phyloP scores from a whole-genome alignment of 2,113 vertebrate genomes.

The Carassius auratus region DNA sequence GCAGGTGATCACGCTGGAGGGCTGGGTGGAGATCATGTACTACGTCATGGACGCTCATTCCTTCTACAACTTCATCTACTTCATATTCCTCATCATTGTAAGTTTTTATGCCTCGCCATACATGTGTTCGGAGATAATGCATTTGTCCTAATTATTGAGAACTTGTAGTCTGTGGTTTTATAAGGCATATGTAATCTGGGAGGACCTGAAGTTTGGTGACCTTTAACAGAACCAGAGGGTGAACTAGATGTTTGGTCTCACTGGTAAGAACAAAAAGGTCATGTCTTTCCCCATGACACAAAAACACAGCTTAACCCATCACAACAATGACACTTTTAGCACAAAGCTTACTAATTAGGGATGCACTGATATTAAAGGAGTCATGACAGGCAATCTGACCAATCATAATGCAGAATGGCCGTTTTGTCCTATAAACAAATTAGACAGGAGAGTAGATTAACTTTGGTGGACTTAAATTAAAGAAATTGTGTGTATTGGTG shows the following conservation, averaged over 20 bases:
- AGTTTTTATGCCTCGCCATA: constrained; percentile 69
- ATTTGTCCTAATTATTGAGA: constrained; percentile 25
- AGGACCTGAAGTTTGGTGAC: neutral
- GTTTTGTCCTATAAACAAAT: no score
- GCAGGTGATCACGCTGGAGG: constrained; percentile 96
- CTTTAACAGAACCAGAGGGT: constrained; percentile 9
- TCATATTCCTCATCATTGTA: constrained; percentile 98
- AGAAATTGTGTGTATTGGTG: no score
- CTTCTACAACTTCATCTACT: constrained; percentile 99
- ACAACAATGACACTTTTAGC: neutral
- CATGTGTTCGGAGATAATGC: constrained; percentile 7
- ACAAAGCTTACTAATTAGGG: neutral
- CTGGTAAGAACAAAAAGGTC: constrained; percentile 22
- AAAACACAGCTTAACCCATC: neutral
- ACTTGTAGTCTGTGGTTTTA: constrained; percentile 27
- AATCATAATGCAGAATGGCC: no score
- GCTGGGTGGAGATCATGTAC: constrained; percentile 99
- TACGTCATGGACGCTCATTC: constrained; percentile 99
- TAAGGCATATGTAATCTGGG: neutral
- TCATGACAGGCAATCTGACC: no score
- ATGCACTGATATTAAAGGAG: neutral
- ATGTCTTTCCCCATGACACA: neutral
- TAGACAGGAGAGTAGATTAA: no score
- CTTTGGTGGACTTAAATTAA: no score
- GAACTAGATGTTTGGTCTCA: constrained; percentile 5